Evolutionary conservation across 2,113 vertebrate species (phyloP), one percentile per base, ranked within the genome.

Genomic region (Monarcha castaneiventris): DNA sequence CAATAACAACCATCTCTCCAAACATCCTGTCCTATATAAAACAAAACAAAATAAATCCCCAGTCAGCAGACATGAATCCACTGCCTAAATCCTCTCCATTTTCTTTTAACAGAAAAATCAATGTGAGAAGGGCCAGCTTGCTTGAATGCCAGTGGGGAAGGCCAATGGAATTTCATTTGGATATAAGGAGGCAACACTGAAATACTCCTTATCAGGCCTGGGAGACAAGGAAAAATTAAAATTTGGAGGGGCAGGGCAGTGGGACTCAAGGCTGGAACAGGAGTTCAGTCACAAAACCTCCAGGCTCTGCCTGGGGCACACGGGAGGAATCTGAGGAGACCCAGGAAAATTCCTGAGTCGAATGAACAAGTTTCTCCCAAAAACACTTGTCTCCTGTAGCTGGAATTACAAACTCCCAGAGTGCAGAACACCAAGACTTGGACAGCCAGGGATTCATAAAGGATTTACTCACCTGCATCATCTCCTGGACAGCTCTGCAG

Each of bases 1-100:
- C 99, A 32, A 99, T 96, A 85, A 99, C 98, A 83, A 99, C 98
- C 1, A 98, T 98, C n/a, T 98, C 98, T 51, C 98, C 99, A 83
- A 98, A 98, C 14, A 98, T 97, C 86, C 98, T 84, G 64, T 98
- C 98, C 99, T 99, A 90, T 35, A 74, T 44, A 79, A 80, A 46
- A 21, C 16, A 67, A 59, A 89, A 59, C 56, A 33, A 72, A 76
- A 16, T 2, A 27, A 25, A 71, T n/a, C 32, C 46, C 13, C 74
- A 61, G 37, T 91, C 76, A 91, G 58, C 15, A 88, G 73, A 75
- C 8, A 44, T 11, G 16, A 56, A 81, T 15, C 17, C 68, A 62
- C 6, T 55, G 23, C 48, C 62, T 73, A 89, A 83, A 82, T 58
- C 16, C 6, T 48, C 13, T 83, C 41, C 20, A 20, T 54, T 76